Conservation (phyloP, 2,888 invertebrate species). For the Melanotus villosus region DNA sequence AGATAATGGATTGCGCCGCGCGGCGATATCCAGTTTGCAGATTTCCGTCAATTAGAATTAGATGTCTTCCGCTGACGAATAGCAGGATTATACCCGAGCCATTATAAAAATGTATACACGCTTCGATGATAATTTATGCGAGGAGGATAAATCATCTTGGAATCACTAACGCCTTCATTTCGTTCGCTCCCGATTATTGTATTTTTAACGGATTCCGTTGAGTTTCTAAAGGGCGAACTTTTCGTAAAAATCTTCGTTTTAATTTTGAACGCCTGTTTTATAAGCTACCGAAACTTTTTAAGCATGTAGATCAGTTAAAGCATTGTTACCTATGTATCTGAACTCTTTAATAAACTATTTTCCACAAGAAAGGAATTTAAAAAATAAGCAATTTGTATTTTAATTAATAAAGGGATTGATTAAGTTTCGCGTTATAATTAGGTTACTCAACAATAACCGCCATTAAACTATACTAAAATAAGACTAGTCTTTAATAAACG, state of each 20-base stretch:
- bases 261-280: too few relatives aligned
- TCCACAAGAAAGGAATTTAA: too few relatives aligned
- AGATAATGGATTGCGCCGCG: slow-evolving; percentile 53
- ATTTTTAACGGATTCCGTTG: not conserved
- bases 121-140: slow-evolving; percentile 59
- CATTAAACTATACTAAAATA: too few relatives aligned
- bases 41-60: slow-evolving; percentile 56
- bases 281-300: too few relatives aligned
- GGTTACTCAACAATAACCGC: too few relatives aligned
- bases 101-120: slow-evolving; percentile 60
- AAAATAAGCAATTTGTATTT: too few relatives aligned
- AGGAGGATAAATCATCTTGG: slow-evolving; percentile 57
- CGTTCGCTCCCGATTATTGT: not conserved
- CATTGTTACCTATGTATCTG: too few relatives aligned
- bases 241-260: not conserved
- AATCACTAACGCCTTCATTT: slow-evolving; percentile 46
- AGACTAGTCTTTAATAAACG: too few relatives aligned
- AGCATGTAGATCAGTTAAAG: too few relatives aligned
- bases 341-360: too few relatives aligned
- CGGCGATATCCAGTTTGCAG: slow-evolving; percentile 43
- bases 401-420: too few relatives aligned
- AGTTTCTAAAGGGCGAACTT: not conserved
- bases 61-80: slow-evolving; percentile 58
- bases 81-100: slow-evolving; percentile 56
- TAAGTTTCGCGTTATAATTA: too few relatives aligned